A percentile compares a stretch with the other conserved stretches of the same genome.
Evolutionary conservation across 2,888 invertebrate genomes (phyloP).

Genomic region (Eupithecia exiguata): DNA sequence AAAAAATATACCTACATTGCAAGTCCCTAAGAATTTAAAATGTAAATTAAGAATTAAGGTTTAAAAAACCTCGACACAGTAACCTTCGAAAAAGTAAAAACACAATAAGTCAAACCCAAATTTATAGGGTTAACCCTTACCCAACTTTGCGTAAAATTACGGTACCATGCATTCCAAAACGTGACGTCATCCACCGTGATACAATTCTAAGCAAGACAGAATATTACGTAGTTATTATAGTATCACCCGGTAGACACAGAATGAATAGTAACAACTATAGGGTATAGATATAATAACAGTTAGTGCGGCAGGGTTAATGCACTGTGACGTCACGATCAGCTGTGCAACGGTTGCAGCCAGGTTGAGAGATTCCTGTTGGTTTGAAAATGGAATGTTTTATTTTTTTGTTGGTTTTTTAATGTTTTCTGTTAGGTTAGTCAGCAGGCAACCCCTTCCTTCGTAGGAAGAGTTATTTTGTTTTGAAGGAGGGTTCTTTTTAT

Average conservation of each 20-base stretch:
- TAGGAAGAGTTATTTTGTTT: background rate
- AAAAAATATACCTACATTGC: background rate
- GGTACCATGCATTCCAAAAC: conserved; percentile 32
- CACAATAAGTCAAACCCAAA: background rate
- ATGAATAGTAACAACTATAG: conserved; percentile 24
- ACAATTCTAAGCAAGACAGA: conserved; percentile 32
- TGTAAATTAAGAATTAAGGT: background rate
- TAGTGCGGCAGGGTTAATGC: conserved; percentile 60
- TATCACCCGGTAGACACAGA: conserved; percentile 40
- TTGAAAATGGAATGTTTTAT: conserved; percentile 46
- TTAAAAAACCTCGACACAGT: conserved; percentile 5
- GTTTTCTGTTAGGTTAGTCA: background rate
- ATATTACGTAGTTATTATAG: conserved; percentile 14
- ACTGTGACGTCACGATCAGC: conserved; percentile 80
- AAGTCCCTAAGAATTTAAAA: background rate
- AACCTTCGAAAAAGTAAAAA: conserved; percentile 16
- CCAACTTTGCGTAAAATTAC: conserved; percentile 36
- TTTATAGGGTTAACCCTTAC: conserved; percentile 28
- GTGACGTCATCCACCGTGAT: conserved; percentile 37
- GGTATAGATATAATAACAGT: conserved; percentile 39
- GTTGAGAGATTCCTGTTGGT: conserved; percentile 47
- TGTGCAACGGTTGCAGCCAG: conserved; percentile 56
- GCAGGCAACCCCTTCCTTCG: background rate
- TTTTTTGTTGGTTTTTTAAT: conserved; percentile 3
- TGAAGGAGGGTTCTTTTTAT: background rate